Percentiles rank a stretch among this genome's conserved stretches.
Conservation (phyloP, 2,113 vertebrate species). For the Columba janthina region DNA sequence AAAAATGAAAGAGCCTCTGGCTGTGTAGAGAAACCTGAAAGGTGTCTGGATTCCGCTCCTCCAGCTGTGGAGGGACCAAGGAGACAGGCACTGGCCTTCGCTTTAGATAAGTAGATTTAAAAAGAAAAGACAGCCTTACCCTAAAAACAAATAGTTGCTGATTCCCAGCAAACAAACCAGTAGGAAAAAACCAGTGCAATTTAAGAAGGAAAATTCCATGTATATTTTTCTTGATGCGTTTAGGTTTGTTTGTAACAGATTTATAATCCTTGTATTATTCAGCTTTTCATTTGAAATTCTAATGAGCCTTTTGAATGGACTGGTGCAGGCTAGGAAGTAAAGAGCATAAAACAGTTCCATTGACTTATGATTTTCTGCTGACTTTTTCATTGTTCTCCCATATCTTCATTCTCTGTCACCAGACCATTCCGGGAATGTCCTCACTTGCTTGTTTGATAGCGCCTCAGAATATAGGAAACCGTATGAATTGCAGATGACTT, state of each 20-base stretch:
- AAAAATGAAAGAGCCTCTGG: background rate
- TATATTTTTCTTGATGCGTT: conserved; percentile 68
- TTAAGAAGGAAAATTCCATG: conserved; percentile 67
- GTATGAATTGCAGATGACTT: conserved; percentile 45
- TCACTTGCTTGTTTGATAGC: conserved; percentile 2
- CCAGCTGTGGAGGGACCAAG: background rate
- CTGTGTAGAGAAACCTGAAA: background rate
- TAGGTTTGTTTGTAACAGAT: conserved; percentile 75
- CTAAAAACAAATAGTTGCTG: conserved; percentile 36
- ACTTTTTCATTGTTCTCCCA: conserved; percentile 52
- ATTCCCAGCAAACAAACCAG: conserved; percentile 52
- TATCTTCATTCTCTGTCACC: conserved; percentile 34
- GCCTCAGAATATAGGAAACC: background rate
- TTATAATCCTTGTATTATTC: conserved; percentile 72
- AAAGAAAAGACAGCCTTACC: background rate
- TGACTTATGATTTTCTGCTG: conserved; percentile 63
- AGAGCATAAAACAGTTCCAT: conserved; percentile 65
- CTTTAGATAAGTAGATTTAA: background rate
- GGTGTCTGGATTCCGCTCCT: background rate
- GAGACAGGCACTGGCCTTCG: background rate
- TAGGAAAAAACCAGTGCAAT: background rate
- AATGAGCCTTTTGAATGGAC: conserved; percentile 70
- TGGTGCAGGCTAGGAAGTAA: conserved; percentile 57
- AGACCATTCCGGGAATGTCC: conserved; percentile 38
- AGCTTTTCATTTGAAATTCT: conserved; percentile 79